A percentile compares a stretch with the other conserved stretches of the same genome.
phyloP scores from a whole-genome alignment of 2,113 vertebrate genomes.

The Thalassoma bifasciatum region DNA sequence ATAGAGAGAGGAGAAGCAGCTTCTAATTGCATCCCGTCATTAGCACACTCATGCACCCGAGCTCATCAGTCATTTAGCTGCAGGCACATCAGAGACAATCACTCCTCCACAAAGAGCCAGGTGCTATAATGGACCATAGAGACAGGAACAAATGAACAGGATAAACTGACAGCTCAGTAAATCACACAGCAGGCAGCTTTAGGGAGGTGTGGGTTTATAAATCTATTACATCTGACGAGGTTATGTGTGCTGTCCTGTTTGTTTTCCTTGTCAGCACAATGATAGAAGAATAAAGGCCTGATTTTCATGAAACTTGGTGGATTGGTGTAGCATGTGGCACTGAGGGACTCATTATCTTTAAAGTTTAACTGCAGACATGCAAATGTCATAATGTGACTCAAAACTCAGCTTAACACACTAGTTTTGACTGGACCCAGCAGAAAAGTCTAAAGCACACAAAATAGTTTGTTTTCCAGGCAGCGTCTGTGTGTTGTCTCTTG shows the following conservation, averaged over 20 bases:
- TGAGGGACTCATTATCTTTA: background rate
- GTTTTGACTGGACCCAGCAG: no score
- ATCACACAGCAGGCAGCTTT: slow-evolving; percentile 37
- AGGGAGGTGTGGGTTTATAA: slow-evolving; percentile 4
- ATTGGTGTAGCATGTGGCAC: background rate
- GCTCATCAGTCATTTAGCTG: slow-evolving; percentile 58
- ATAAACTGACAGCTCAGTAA: slow-evolving; percentile 29
- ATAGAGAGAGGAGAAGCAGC: background rate
- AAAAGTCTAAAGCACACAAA: no score
- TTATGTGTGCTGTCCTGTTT: background rate
- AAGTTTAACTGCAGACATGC: no score
- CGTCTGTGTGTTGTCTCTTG: no score
- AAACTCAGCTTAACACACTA: no score
- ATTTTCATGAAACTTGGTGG: background rate
- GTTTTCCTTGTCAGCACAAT: background rate
- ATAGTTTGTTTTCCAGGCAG: no score
- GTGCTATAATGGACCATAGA: slow-evolving; percentile 38
- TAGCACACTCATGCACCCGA: slow-evolving; percentile 9
- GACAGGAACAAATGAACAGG: slow-evolving; percentile 29
- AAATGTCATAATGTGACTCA: no score
- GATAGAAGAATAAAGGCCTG: background rate
- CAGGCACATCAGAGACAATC: slow-evolving; percentile 47
- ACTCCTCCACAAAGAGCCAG: slow-evolving; percentile 47
- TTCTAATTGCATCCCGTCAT: slow-evolving; percentile 44
- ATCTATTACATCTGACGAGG: background rate